Evolutionary conservation across 2,797 vertebrate species (phyloP).

Genomic region (Gorsachius magnificus): DNA sequence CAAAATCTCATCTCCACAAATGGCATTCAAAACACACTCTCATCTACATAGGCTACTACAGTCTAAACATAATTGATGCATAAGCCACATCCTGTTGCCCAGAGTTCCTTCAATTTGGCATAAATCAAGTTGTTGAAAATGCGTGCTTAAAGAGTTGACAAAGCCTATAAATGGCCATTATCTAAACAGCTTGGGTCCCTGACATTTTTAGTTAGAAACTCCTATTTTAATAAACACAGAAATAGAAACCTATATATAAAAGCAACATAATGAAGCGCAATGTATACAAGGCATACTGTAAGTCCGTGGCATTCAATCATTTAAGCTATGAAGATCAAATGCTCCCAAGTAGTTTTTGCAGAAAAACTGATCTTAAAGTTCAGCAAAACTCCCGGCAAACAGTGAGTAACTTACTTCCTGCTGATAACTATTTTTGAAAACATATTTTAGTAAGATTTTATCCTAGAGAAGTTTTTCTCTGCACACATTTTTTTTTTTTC

Average conservation of each 20-base stretch:
- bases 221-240: not conserved
- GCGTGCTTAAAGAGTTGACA: not conserved
- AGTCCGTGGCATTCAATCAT: not conserved
- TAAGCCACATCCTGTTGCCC: not conserved
- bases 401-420: not conserved
- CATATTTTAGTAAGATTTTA: not conserved
- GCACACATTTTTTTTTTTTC: not conserved
- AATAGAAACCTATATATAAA: not conserved
- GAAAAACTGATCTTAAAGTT: not conserved
- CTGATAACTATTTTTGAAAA: not conserved
- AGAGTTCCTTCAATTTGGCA: not conserved
- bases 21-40: not conserved
- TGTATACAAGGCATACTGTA: not conserved
- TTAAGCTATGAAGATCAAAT: not conserved
- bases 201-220: not conserved
- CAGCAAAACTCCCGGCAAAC: not conserved
- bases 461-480: not conserved
- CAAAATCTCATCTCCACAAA: not conserved
- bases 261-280: not conserved
- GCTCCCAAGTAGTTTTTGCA: not conserved
- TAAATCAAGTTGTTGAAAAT: not conserved
- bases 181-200: not conserved
- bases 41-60: not conserved
- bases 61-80: not conserved
- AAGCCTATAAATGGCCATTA: not conserved